phyloP scores from a whole-genome alignment of 2,888 invertebrate genomes.

The Quadroppia sp. region DNA sequence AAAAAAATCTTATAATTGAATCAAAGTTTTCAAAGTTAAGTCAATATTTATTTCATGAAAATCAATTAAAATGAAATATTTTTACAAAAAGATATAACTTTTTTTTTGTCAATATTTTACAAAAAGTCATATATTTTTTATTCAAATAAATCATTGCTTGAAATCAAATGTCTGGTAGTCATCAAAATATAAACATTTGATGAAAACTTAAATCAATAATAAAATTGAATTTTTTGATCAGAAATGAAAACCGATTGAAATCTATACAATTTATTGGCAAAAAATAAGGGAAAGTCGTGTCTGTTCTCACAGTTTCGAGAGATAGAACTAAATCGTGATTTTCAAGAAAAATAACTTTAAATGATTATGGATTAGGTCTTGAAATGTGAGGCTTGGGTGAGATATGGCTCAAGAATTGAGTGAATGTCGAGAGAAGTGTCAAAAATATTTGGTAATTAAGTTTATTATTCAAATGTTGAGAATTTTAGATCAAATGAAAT shows the following conservation, averaged over 20 bases:
- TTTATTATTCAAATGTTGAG: background rate
- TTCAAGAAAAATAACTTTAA: background rate
- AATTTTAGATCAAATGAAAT: background rate
- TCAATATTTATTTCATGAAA: too few species aligned
- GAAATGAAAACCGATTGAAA: background rate
- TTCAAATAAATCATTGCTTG: background rate
- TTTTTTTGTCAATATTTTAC: too few species aligned
- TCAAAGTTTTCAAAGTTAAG: too few species aligned
- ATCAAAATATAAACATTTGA: background rate
- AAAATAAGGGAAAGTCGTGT: too few species aligned
- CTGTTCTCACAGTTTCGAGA: too few species aligned
- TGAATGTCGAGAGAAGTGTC: background rate
- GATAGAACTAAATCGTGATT: background rate
- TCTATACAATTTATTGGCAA: background rate
- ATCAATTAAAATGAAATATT: too few species aligned
- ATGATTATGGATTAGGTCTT: background rate
- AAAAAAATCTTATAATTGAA: too few species aligned
- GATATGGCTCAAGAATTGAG: too few species aligned
- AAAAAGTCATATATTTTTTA: too few species aligned
- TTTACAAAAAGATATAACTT: too few species aligned
- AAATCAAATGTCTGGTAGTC: background rate
- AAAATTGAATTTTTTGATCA: background rate
- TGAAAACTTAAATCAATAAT: slow-evolving; percentile 13
- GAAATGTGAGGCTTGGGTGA: background rate
- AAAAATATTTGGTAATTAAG: background rate